Base-by-base conservation (phyloP, 2,797 vertebrate species). In the Scomberomorus guttatus region DNA sequence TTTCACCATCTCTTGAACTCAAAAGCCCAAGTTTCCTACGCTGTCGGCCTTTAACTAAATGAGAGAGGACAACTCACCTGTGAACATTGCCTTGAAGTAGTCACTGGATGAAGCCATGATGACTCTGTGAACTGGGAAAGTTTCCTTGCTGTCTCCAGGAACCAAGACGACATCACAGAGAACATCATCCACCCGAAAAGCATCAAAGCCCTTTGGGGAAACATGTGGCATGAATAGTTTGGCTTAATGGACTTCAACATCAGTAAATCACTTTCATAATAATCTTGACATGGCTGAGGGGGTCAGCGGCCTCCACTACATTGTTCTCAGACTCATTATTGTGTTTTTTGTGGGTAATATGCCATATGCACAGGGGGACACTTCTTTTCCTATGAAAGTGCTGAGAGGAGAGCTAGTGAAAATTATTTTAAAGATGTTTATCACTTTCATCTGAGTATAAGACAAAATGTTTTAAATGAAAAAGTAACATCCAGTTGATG, bases 41-140 rank as follows among this genome's bases (percentile, higher is more conserved):
- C 24, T 32, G 46, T 56, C 42, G 1, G 13, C 8, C 24, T 51
- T n/a, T 4, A 50, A 1, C 24, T 6, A 4, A 22, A 59, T 44
- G 5, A 66, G 52, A 69, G 20, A 20, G 27, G 9, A 22, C 25
- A 8, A 75, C 83, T 79, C 58, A 96, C 96, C 96, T 75, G 96
- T 96, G 80, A 96, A 96, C 96, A 96, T 96, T 3, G 96, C 96
- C 68, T 96, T 96, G 83, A 96, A 96, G 80, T 96, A 96, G 83
- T 96, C 95, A 5, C 95, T 96, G 83, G 91, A 95, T 10, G 96
- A 96, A 34, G 96, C 95, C 96, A 96, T 96, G 81, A 96, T 92
- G 51, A 96, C 93, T 65, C 96, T 90, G 91, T 96, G 96, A 24
- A 96, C 96, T 0, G 93, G 95, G 77, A 96, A 96, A 0, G 68